Base-by-base conservation (phyloP, 2,888 invertebrate genomes). In the Athalia rosae region DNA sequence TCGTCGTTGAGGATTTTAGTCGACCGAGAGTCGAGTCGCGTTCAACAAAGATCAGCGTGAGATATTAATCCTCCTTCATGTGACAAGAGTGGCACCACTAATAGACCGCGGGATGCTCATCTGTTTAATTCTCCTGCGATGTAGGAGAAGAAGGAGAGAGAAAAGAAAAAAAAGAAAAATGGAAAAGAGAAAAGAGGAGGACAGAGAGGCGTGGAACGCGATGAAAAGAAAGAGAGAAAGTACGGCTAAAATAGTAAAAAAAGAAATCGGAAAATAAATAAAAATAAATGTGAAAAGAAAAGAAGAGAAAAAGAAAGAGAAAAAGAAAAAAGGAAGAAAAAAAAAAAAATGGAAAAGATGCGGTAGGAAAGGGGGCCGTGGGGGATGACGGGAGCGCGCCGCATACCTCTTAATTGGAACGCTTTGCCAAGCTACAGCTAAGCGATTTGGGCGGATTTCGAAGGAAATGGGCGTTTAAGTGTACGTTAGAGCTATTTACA, bases 401-500 rank as follows among this genome's bases (percentile, higher is more conserved):
- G 89, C 89, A 89, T 89, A 89, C 89, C 89, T 89, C 89, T 89
- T 89, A 89, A 89, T 89, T 89, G 89, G 88, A 87, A 87, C 87
- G 84, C 82, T 84, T 83, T 83, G 83, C 84, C 58, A 56, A 63
- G 53, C 78, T 78, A 63, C 62, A 77, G 85, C 83, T 87, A 87
- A 88, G 88, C 87, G 88, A 88, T 87, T 88, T 87, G 84, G 85
- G 84, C 87, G 86, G 86, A 87, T 88, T 89, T 89, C 88, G 86
- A 83, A 88, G 88, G 88, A 89, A 89, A 88, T 88, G 89, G 88
- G 87, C 87, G 88, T 87, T 87, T 87, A 88, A 83, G 83, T 83
- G 83, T 83, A 83, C 82, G 81, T 81, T 81, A 82, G 82, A 81
- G 82, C 83, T 84, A 85, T 85, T 85, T 84, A 85, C 84, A 85